A percentile compares a stretch with the other conserved stretches of the same genome.
phyloP scores from a whole-genome alignment of 2,797 vertebrate genomes.

The Sebastes alutus region DNA sequence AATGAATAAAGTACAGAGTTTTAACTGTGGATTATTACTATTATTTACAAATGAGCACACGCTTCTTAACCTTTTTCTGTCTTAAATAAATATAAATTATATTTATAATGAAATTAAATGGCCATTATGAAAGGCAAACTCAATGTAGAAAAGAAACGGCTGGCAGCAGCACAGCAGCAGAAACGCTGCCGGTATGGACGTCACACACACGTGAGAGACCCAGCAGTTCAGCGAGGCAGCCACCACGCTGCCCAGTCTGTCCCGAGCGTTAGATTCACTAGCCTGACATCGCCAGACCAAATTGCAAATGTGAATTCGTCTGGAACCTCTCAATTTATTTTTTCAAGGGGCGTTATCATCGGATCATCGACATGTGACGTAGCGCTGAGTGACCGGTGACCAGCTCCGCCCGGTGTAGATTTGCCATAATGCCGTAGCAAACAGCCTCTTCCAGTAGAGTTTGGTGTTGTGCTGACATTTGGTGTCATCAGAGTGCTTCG shows the following conservation, averaged over 20 bases:
- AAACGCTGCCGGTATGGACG: too few species aligned
- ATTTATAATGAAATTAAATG: fast-evolving
- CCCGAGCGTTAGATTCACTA: neutral
- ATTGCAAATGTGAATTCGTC: neutral
- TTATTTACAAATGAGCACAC: too few species aligned
- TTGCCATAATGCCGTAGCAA: neutral
- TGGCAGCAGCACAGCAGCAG: too few species aligned
- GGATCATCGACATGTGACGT: neutral
- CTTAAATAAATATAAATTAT: too few species aligned
- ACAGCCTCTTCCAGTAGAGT: neutral
- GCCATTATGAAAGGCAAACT: too few species aligned
- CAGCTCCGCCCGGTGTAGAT: neutral
- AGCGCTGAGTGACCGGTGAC: neutral
- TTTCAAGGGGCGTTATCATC: neutral
- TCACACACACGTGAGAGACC: too few species aligned
- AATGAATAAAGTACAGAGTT: too few species aligned
- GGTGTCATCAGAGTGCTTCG: neutral
- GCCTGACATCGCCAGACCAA: neutral
- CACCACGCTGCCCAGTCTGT: too few species aligned
- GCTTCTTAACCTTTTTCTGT: too few species aligned
- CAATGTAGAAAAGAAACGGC: too few species aligned
- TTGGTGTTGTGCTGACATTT: neutral
- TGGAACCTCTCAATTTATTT: neutral
- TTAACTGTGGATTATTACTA: too few species aligned
- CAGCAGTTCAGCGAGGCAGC: too few species aligned